A percentile compares a stretch with the other conserved stretches of the same genome.
Conservation (phyloP, 2,113 vertebrate genomes). For the Anser brachyrhynchus region DNA sequence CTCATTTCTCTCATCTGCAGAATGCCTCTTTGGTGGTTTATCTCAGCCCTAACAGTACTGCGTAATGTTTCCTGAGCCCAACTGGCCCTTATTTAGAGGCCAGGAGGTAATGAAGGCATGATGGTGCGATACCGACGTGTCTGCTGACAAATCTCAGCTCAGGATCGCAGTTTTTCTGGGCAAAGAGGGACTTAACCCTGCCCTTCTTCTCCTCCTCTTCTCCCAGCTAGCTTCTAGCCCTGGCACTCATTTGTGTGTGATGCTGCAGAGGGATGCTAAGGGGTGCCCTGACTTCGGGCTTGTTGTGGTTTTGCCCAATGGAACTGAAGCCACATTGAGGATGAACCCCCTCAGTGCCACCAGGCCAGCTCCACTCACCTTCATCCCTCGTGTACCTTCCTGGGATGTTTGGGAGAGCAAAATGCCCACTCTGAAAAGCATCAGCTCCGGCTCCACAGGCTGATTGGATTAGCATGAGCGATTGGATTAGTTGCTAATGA, state of each 20-base stretch:
- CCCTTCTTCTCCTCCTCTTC: neutral
- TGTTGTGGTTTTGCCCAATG: fast-evolving
- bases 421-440: neutral
- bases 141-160: conserved; percentile 17
- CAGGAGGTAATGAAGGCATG: conserved; percentile 46
- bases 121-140: neutral
- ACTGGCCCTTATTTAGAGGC: conserved; percentile 57
- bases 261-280: neutral
- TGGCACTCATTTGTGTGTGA: fast-evolving
- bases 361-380: fast-evolving
- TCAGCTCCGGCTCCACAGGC: neutral
- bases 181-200: neutral
- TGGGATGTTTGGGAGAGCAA: neutral
- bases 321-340: neutral
- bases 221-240: neutral
- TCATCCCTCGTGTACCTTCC: neutral
- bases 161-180: conserved; percentile 1
- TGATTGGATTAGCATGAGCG: conserved; percentile 27
- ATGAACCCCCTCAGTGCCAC: fast-evolving
- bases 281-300: neutral
- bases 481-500: conserved; percentile 58
- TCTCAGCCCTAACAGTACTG: conserved; percentile 37
- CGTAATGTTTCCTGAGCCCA: conserved; percentile 47
- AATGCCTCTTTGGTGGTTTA: conserved; percentile 59
- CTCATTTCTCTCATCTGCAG: conserved; percentile 34